phyloP scores from a whole-genome alignment of 2,113 vertebrate species.

The Heloderma charlesbogerti region DNA sequence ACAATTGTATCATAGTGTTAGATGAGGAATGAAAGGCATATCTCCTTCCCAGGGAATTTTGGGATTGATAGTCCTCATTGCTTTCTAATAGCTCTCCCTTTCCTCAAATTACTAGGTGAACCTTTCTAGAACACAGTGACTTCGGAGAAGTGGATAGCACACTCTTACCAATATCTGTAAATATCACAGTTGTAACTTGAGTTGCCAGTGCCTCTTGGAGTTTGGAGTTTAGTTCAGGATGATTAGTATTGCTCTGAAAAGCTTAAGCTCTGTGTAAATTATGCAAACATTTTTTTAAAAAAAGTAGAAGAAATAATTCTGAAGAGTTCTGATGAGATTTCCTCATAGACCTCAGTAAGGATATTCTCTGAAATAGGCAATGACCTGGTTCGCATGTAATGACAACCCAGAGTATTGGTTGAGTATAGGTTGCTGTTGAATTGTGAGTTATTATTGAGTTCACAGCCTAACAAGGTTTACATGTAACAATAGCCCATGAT shows the following conservation, averaged over 20 bases:
- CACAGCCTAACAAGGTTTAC: not conserved
- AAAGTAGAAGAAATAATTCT: not conserved
- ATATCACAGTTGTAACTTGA: not conserved
- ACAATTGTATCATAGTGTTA: not conserved
- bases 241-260: not conserved
- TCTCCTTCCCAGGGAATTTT: not conserved
- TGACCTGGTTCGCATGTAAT: no score
- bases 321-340: not conserved
- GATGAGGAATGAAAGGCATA: not conserved
- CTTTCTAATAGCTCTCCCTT: not conserved
- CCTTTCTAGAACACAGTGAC: not conserved
- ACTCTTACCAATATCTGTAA: not conserved
- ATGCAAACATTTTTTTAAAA: not conserved
- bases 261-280: not conserved
- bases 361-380: not conserved
- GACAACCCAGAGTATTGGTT: no score
- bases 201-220: not conserved
- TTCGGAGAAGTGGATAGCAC: not conserved
- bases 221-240: not conserved
- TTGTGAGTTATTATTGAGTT: no score
- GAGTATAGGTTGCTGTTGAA: no score
- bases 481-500: no score
- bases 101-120: not conserved
- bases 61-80: not conserved
- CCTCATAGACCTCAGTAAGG: not conserved